These are phyloP conservation scores for Cyphomyrus plagiostoma DNA, from an alignment of 2,113 vertebrate species.

Conservation along the genomic window DNA sequence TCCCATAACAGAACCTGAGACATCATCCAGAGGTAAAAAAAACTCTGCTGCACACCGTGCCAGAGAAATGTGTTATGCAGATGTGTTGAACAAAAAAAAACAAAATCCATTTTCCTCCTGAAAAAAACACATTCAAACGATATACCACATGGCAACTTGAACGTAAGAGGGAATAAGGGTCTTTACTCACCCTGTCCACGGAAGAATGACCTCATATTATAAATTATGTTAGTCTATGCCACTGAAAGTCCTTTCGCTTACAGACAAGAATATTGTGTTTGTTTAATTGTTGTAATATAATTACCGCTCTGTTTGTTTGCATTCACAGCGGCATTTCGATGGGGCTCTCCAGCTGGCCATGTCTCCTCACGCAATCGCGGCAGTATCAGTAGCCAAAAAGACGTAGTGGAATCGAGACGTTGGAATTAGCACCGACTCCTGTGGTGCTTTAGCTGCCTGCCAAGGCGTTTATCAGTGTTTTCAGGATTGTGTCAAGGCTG, in stretches of 20 bases:
- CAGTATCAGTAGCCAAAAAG: constrained; percentile 43
- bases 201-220: constrained; percentile 27
- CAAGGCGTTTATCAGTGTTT: background rate
- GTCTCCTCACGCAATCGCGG: constrained; percentile 26
- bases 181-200: background rate
- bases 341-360: constrained; percentile 39
- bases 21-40: constrained; percentile 33
- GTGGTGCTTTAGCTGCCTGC: background rate
- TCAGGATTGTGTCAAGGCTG: background rate
- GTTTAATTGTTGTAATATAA: constrained; percentile 25
- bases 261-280: constrained; percentile 37
- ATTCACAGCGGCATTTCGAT: constrained; percentile 30
- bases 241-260: constrained; percentile 20
- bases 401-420: constrained; percentile 17
- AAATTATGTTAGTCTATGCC: constrained; percentile 41
- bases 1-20: constrained; percentile 19
- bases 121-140: background rate
- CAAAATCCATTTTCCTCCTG: background rate
- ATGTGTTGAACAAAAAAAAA: constrained; percentile 44
- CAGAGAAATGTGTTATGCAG: constrained; percentile 63
- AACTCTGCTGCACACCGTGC: constrained; percentile 42
- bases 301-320: constrained; percentile 29
- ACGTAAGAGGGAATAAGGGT: background rate
- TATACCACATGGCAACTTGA: background rate
- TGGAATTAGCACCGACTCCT: constrained; percentile 20